Base-by-base conservation (phyloP, 2,113 vertebrate species). In the Tor tambroides region DNA sequence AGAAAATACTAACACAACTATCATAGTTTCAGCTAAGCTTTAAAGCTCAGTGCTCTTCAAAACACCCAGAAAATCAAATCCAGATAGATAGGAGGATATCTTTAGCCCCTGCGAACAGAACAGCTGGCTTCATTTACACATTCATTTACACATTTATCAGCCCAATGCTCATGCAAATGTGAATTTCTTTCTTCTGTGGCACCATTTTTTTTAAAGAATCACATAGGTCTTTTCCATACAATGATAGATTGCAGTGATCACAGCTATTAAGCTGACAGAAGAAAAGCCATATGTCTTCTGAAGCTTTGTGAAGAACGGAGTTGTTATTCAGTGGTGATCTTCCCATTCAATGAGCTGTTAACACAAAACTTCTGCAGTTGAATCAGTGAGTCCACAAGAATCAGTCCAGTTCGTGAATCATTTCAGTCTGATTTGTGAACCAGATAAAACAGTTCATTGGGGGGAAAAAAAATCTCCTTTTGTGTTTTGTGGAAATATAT, bases 61-160 rank as follows among this genome's bases (percentile, higher is more conserved):
- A 75, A 84, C 74, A 54, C 28, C 41, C 74, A 14, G 23, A 75
- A 75, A 35, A 67, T 87, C 12, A 49, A 83, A 26, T 85, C 61
- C 6, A 12, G 43, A 12, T 2, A 46, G 43, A 46, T 46, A 46
- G 2, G 74, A 61, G 46, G 69, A 78, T 67, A 65, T 38, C 51
- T 35, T 75, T 80, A 65, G 74, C 63, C n/a, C 51, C n/a, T 49
- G 80, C 78, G 23, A 17, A 76, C 43, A 49, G 9, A 41, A 83
- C 86, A 46, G 80, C 86, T 84, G 84, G 65, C 5, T 38, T 83
- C 8, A 21, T 32, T 72, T 38, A 26, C 75, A 72, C 67, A 67
- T 77, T 65, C 19, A 56, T 6, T 19, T 15, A 43, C 43, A 80
- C n/a, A 49, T 69, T 4, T 54, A 15, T 30, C 4, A 46, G 43